These are phyloP conservation scores for Aurelia coerulea DNA, from an alignment of 30 jellyfish, hydroid and myxozoan genomes.

Conservation along the genomic window DNA sequence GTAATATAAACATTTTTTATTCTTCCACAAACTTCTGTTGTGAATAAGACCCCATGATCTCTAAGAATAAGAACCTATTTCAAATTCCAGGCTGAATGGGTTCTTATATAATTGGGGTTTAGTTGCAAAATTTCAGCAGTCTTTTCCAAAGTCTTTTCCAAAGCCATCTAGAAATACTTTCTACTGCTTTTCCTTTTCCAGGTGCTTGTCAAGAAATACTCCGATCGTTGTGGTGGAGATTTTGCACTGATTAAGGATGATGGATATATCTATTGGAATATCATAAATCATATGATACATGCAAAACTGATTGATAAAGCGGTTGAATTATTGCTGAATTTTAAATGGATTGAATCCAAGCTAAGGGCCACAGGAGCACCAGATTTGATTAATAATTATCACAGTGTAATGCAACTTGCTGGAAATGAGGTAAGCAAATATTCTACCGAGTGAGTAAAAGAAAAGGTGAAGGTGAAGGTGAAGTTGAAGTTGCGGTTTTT, in stretches of 20 bases:
- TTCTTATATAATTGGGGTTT: too few relatives aligned
- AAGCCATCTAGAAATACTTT: neutral
- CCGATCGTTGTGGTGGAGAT: slow-evolving; percentile 7
- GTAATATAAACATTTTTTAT: too few relatives aligned
- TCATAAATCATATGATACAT: slow-evolving; percentile 63
- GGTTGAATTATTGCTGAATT: slow-evolving; percentile 58
- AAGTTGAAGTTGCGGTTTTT: too few relatives aligned
- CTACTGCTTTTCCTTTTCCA: neutral
- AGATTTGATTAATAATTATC: slow-evolving; percentile 69
- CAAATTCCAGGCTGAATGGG: too few relatives aligned
- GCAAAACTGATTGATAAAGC: slow-evolving; percentile 70
- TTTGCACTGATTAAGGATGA: slow-evolving; percentile 53
- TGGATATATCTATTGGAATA: slow-evolving; percentile 70
- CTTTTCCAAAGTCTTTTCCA: neutral
- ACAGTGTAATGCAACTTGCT: slow-evolving; percentile 23
- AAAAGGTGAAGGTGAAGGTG: too few relatives aligned
- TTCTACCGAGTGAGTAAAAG: neutral
- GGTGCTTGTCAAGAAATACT: slow-evolving; percentile 72
- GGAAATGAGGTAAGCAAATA: slow-evolving; percentile 14
- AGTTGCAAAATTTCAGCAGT: neutral
- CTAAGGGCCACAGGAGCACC: slow-evolving; percentile 84
- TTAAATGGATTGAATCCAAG: slow-evolving; percentile 62
- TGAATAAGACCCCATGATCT: too few relatives aligned
- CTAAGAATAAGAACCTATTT: too few relatives aligned
- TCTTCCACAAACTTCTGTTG: too few relatives aligned